phyloP scores from a whole-genome alignment of 2,888 invertebrate species.

The Xestoiulus laeticollis region DNA sequence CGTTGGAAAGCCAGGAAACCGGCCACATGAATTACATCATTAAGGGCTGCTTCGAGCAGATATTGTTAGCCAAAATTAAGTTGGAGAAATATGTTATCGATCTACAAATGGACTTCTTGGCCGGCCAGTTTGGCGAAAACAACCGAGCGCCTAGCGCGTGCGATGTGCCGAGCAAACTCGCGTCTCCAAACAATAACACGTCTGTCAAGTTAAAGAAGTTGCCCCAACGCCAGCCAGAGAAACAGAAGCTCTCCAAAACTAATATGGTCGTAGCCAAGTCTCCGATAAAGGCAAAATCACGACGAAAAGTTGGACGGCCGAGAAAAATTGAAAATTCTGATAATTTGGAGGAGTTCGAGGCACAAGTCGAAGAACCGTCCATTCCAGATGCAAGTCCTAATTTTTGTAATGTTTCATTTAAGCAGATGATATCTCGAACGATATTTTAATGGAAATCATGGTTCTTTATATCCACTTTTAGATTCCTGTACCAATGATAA shows the following conservation, averaged over 20 bases:
- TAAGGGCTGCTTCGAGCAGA: slow-evolving; percentile 49
- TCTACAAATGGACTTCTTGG: background rate
- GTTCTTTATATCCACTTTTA: background rate
- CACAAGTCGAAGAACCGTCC: background rate
- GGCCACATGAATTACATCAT: slow-evolving; percentile 36
- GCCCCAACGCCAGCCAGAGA: background rate
- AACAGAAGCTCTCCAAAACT: background rate
- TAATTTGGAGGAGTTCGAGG: background rate
- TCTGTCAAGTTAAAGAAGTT: background rate
- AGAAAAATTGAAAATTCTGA: slow-evolving; percentile 19
- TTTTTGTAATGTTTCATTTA: background rate
- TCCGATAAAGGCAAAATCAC: background rate
- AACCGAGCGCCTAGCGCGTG: background rate
- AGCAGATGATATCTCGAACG: background rate
- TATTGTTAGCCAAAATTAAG: slow-evolving; percentile 43
- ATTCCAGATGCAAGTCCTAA: background rate
- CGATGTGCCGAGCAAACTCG: background rate
- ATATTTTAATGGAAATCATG: background rate
- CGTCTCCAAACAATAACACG: background rate
- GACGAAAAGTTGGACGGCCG: background rate
- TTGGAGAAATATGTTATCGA: slow-evolving; percentile 45
- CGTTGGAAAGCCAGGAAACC: slow-evolving; percentile 30
- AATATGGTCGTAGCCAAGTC: background rate
- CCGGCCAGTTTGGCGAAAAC: background rate
- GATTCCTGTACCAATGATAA: background rate